Base-by-base conservation (phyloP, 1,140 invertebrate genomes). In the Lasioglossum baleicum region DNA sequence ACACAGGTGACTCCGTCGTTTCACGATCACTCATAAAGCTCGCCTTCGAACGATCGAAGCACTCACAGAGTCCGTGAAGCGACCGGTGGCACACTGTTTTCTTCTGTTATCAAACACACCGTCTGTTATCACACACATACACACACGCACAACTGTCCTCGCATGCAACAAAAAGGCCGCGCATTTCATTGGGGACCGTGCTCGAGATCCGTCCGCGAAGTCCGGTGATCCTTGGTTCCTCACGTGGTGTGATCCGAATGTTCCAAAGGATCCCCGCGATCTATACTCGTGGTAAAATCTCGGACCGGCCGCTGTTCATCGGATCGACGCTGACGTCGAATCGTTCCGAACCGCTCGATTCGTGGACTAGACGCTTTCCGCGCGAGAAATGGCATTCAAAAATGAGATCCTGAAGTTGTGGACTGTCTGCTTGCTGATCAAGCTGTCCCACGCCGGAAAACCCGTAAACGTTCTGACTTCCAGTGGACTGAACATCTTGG, bases 11-110 rank as follows among this genome's bases (percentile, higher is more conserved):
- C 60, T 79, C 58, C 44, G 64, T 82, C 60, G 83, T 79, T 48
- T 58, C 75, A 70, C 80, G 80, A 85, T 85, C 84, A 85, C 61
- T 85, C 78, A 84, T 85, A 79, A 85, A 79, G 79, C 67, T 85
- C 67, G 69, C 71, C 44, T 85, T 82, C 75, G 53, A 56, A 78
- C 66, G 75, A 66, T 53, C 66, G 40, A 70, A 17, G 35, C 75
- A 82, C 82, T 72, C 70, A 51, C 72, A 51, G 76, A 71, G 81
- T 51, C 26, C 73, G 73, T n/a, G 70, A 79, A 74, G 81, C 64
- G 56, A 44, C 84, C 77, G 69, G 42, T 70, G 56, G 31, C 26
- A 31, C 15, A 15, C n/a, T 35, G 7, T 70, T 65, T 51, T n/a
- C n/a, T n/a, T 72, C 60, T 20, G 22, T 35, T n/a, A n/a, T n/a